Evolutionary conservation across 2,113 vertebrate genomes (phyloP), one percentile per base, ranked within the genome.

Genomic region (Chelonoidis abingdonii): DNA sequence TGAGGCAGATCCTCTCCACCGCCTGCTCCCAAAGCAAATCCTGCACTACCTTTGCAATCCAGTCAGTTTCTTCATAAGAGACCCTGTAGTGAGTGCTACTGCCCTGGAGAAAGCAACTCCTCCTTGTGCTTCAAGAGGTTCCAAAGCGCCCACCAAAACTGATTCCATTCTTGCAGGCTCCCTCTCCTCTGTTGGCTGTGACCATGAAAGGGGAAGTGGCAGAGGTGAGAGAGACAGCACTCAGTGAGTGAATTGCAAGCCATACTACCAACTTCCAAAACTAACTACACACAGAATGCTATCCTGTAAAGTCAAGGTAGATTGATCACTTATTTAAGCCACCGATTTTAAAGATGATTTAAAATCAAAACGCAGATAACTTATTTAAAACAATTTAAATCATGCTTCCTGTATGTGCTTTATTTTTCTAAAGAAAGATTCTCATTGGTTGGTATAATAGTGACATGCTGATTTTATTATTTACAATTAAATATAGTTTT

Each of bases 151-250:
- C 57, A 6, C 72, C 5, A 72, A 25, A 35, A 75, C 85, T 78
- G 35, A 35, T 76, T 8, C 80, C 41, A 93, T 81, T 85, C 82
- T 53, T 50, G 25, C 52, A 83, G 83, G 54, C 69, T 88, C 83
- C 17, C 25, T 87, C 38, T 65, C 31, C 80, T 93, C 97, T 90
- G 31, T 5, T 52, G 94, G 94, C 98, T 98, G 38, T 38, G 69
- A 89, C 53, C 31, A 86, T 86, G 82, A 94, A 95, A 94, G 27
- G 87, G 92, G 69, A 24, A 95, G 91, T 83, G 29, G 41, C 5
- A 76, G 41, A 76, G 22, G 12, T 6, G 24, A 47, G 65, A 94
- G 88, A 19, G 89, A 87, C 78, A 16, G 1, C 0, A 0, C 24
- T 19, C 25, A 90, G 4, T 5, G 9, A 35, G 13, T 4, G 5